Evolutionary conservation across 2,888 invertebrate genomes (phyloP).

Genomic region (Hemithea aestivaria): DNA sequence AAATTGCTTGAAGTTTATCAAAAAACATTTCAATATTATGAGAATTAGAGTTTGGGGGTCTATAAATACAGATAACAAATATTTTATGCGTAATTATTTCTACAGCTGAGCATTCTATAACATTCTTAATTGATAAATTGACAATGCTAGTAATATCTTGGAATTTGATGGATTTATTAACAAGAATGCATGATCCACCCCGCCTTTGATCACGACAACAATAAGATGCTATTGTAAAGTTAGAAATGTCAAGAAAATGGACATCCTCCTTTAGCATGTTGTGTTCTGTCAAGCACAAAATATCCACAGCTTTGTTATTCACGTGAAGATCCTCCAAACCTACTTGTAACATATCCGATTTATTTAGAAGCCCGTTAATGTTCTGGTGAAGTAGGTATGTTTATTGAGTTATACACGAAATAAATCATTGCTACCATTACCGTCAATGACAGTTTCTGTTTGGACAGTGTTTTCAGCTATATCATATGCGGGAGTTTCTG

Average conservation of each 20-base stretch:
- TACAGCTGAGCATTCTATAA: no score
- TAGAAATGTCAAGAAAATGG: not conserved
- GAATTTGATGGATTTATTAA: not conserved
- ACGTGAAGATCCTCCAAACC: not conserved
- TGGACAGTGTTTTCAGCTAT: not conserved
- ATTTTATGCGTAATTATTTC: not conserved
- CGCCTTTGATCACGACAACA: not conserved
- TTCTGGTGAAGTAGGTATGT: not conserved
- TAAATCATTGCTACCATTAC: not conserved
- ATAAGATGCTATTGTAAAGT: not conserved
- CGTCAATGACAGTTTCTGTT: no score
- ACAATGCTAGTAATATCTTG: not conserved
- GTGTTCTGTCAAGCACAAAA: not conserved
- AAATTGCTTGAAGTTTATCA: not conserved
- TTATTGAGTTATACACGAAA: conserved; percentile 1
- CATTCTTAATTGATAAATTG: not conserved
- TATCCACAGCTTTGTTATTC: not conserved
- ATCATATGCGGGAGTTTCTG: not conserved
- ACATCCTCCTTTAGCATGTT: not conserved
- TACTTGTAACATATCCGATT: not conserved
- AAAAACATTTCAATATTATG: no score
- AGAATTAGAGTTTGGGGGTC: not conserved
- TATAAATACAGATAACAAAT: not conserved
- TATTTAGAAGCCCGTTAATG: not conserved
- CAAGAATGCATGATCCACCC: not conserved